Evolutionary conservation across 2,888 invertebrate genomes (phyloP).

Genomic region (Phania funesta): DNA sequence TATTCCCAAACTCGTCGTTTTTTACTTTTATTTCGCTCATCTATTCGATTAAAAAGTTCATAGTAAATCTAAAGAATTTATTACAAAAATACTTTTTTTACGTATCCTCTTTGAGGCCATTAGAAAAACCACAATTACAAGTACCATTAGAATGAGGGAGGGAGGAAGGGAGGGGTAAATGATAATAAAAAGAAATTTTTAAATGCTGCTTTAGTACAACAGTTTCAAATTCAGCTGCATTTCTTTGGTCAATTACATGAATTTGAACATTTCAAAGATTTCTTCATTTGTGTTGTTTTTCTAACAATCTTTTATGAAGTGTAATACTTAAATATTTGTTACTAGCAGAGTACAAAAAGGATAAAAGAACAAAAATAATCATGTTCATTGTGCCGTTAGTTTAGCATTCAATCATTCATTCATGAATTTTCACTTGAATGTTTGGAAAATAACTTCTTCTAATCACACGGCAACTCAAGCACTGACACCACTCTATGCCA

Average conservation of each 20-base stretch:
- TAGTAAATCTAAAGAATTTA: too few species aligned
- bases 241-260: slow-evolving; percentile 39
- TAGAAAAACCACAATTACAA: slow-evolving; percentile 22
- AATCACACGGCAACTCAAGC: slow-evolving; percentile 40
- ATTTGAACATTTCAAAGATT: slow-evolving; percentile 17
- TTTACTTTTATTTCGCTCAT: too few species aligned
- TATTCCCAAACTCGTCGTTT: too few species aligned
- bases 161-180: too few species aligned
- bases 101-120: too few species aligned
- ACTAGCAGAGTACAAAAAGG: background rate
- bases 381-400: background rate
- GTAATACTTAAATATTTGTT: background rate
- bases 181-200: slow-evolving; percentile 3
- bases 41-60: too few species aligned
- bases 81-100: too few species aligned
- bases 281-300: background rate
- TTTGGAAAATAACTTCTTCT: slow-evolving; percentile 23
- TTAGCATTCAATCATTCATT: slow-evolving; percentile 5
- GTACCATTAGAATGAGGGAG: slow-evolving; percentile 33
- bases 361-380: background rate
- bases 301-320: background rate
- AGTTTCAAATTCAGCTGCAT: slow-evolving; percentile 10
- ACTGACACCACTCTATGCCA: slow-evolving; percentile 40
- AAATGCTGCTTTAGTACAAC: background rate
- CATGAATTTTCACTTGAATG: slow-evolving; percentile 11